A percentile compares a stretch with the other conserved stretches of the same genome.
Evolutionary conservation across 1,140 invertebrate genomes (phyloP).

Genomic region (Drosophila grimshawi): DNA sequence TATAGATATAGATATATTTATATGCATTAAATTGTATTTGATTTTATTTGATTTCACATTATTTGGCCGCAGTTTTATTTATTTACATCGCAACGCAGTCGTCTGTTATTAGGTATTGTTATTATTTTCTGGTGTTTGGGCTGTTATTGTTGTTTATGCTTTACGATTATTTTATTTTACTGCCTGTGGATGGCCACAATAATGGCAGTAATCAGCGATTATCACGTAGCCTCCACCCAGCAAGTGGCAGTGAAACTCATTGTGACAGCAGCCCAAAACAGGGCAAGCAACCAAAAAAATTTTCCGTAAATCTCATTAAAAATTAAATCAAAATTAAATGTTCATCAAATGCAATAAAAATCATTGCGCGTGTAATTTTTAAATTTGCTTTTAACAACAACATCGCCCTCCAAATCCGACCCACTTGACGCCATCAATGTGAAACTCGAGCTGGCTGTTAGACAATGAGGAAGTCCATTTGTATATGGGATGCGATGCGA

Average conservation of each 20-base stretch:
- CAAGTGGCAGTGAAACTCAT: conserved; percentile 24
- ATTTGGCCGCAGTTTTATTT: conserved; percentile 24
- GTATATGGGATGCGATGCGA: conserved; percentile 18
- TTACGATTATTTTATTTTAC: conserved; percentile 33
- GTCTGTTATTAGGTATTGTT: conserved; percentile 13
- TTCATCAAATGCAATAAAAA: conserved; percentile 75
- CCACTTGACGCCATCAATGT: conserved; percentile 13
- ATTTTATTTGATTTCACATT: conserved; percentile 21
- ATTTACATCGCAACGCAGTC: conserved; percentile 13
- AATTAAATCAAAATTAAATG: conserved; percentile 79
- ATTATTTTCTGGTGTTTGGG: conserved; percentile 6
- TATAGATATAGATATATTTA: too few species aligned
- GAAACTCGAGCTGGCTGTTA: conserved; percentile 30
- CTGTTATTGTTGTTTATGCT: conserved; percentile 34
- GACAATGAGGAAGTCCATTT: conserved; percentile 33
- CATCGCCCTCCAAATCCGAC: background rate
- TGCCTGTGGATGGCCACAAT: conserved; percentile 67
- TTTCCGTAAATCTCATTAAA: conserved; percentile 63
- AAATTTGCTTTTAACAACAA: conserved; percentile 11
- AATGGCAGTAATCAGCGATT: conserved; percentile 65
- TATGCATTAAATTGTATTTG: conserved; percentile 19
- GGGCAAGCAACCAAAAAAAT: conserved; percentile 14
- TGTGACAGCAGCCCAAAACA: conserved; percentile 41
- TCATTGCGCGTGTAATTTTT: conserved; percentile 52
- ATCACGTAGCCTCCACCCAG: conserved; percentile 55